Base-by-base conservation (phyloP, 2,113 vertebrate genomes). In the Plestiodon gilberti region DNA sequence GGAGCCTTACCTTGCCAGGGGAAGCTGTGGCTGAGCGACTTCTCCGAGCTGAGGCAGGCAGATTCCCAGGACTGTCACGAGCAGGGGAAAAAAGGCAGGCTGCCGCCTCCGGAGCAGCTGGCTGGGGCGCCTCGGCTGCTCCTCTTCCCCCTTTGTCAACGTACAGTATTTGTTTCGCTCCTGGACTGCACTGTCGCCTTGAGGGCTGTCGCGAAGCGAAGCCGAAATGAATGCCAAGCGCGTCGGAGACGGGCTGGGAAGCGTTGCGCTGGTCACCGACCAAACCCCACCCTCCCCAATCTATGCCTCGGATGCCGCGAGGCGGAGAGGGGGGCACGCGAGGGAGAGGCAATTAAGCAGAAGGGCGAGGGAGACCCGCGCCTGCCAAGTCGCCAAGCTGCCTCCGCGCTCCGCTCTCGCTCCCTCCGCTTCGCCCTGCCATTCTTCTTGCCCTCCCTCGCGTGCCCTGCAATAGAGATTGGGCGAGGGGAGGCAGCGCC, bases 251-350 rank as follows among this genome's bases (percentile, higher is more conserved):
- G 89, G 71, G 64, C 62, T 86, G 88, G 69, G 77, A 76, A 61
- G 73, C 78, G 22, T 64, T 87, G 13, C 15, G 64, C 64, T 4
- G 64, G 75, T 9, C 85, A 25, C 91, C 20, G 83, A 86, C 89
- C 86, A 89, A 81, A 92, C 90, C 93, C 93, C 92, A 82, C 94
- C 93, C 83, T 75, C 89, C 89, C 78, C 64, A 81, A 81, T 84
- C 89, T 82, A 78, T 84, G 90, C 81, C 81, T 83, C 81, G 30
- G n/a, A 7, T 38, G 70, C 79, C 33, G 74, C 64, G 91, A 85
- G 82, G 90, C 84, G 86, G 88, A 78, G 30, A 64, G 15, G 38
- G 67, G 0, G 6, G 20, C 10, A 22, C 25, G 17, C 25, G 6
- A 23, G 59, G n/a, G 7, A 17, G 40, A 40, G 38, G 3, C 8